phyloP scores from a whole-genome alignment of 37 sponge, comb jelly and placozoan genomes.

The Ianthella basta region DNA sequence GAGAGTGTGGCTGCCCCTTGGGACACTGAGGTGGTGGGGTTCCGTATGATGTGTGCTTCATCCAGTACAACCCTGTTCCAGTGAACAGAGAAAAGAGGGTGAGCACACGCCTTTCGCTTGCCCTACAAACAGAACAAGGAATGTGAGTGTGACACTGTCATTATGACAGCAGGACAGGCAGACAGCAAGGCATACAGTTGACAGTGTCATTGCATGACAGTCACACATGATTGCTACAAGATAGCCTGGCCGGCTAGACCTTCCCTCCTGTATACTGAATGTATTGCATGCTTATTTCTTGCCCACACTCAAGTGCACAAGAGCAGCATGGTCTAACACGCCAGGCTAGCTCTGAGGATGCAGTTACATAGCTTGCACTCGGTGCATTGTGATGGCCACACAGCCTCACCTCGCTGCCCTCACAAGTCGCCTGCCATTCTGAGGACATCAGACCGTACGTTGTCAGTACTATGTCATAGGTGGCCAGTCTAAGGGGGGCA shows the following conservation, averaged over 20 bases:
- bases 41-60: conserved; percentile 78
- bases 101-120: background rate
- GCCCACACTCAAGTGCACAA: too few relatives aligned
- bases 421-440: conserved; percentile 39
- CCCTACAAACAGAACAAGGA: too few relatives aligned
- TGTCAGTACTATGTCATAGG: conserved; percentile 71
- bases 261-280: too few relatives aligned
- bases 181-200: background rate
- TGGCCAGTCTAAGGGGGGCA: conserved; percentile 35
- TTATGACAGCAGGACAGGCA: background rate
- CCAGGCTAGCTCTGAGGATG: too few relatives aligned
- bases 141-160: too few relatives aligned
- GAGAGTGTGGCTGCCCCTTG: conserved; percentile 52
- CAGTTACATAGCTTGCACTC: too few relatives aligned
- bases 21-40: conserved; percentile 65
- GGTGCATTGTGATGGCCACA: background rate
- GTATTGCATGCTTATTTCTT: too few relatives aligned
- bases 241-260: too few relatives aligned
- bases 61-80: conserved; percentile 80
- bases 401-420: background rate
- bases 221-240: background rate
- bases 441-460: conserved; percentile 67
- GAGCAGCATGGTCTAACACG: too few relatives aligned
- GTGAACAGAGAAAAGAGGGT: conserved; percentile 61
- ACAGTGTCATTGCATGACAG: background rate